Percentiles rank a stretch among this genome's conserved stretches.
Evolutionary conservation across 2,888 invertebrate genomes (phyloP).

Genomic region (Nomada ruficornis): DNA sequence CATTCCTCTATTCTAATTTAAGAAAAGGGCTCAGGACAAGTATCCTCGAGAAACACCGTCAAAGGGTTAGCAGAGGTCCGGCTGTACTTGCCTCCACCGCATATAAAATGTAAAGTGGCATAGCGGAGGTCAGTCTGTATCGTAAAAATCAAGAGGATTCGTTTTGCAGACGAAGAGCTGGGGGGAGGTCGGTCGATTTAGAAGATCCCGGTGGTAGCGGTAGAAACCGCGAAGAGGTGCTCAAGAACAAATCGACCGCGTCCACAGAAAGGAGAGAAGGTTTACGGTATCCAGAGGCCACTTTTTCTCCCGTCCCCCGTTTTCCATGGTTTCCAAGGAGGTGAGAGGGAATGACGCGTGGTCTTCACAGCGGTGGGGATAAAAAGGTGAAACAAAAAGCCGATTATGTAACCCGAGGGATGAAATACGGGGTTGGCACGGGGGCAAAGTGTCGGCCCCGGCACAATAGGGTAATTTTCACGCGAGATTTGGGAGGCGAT

Average conservation of each 20-base stretch:
- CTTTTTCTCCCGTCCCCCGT: constrained; percentile 47
- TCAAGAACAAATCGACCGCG: constrained; percentile 74
- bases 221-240: constrained; percentile 64
- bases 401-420: constrained; percentile 83
- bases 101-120: neutral
- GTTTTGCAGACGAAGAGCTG: neutral
- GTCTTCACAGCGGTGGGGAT: constrained; percentile 64
- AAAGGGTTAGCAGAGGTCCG: no score
- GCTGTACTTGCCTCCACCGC: no score
- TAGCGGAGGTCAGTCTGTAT: neutral
- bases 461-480: constrained; percentile 84
- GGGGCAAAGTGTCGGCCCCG: constrained; percentile 67
- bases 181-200: constrained; percentile 65
- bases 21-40: no score
- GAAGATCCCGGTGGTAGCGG: constrained; percentile 52
- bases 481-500: constrained; percentile 84
- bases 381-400: constrained; percentile 84
- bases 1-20: no score
- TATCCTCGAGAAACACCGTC: no score
- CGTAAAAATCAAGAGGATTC: constrained; percentile 30
- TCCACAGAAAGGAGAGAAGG: constrained; percentile 42
- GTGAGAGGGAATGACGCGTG: constrained; percentile 36
- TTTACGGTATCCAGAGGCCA: constrained; percentile 71
- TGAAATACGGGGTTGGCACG: constrained; percentile 78
- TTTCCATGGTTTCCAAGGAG: constrained; percentile 19